Conservation (phyloP, 2,113 vertebrate genomes). For the Excalfactoria chinensis region DNA sequence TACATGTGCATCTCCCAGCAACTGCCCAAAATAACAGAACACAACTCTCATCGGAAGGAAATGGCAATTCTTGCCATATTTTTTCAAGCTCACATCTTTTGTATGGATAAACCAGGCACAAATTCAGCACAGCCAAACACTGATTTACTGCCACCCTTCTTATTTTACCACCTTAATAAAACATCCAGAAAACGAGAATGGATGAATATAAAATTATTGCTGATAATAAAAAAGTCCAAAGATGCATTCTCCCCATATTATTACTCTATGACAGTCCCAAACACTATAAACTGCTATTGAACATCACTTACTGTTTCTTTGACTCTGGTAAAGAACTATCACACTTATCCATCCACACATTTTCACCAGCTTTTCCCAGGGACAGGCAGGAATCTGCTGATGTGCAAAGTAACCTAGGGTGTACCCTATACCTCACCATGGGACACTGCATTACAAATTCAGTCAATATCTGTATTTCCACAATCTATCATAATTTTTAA, state of each 20-base stretch:
- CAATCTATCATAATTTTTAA: background rate
- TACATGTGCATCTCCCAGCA: background rate
- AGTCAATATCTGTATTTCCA: background rate
- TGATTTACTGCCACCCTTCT: background rate
- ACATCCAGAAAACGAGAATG: background rate
- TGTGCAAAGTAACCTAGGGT: background rate
- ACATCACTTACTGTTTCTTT: background rate
- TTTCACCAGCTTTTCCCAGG: background rate
- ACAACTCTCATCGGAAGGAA: background rate
- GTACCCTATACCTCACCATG: background rate
- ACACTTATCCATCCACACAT: background rate
- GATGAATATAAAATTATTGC: background rate
- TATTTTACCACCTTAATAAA: background rate
- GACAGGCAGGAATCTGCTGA: background rate
- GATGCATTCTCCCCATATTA: background rate
- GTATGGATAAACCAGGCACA: background rate
- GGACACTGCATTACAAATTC: background rate
- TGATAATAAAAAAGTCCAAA: background rate
- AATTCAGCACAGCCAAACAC: background rate
- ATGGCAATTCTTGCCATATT: background rate
- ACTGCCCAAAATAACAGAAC: background rate
- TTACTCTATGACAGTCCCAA: background rate
- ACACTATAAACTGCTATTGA: background rate
- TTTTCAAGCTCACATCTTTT: background rate
- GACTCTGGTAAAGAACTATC: background rate